Evolutionary conservation across 2,797 vertebrate species (phyloP).

Genomic region (Knipowitschia caucasica): DNA sequence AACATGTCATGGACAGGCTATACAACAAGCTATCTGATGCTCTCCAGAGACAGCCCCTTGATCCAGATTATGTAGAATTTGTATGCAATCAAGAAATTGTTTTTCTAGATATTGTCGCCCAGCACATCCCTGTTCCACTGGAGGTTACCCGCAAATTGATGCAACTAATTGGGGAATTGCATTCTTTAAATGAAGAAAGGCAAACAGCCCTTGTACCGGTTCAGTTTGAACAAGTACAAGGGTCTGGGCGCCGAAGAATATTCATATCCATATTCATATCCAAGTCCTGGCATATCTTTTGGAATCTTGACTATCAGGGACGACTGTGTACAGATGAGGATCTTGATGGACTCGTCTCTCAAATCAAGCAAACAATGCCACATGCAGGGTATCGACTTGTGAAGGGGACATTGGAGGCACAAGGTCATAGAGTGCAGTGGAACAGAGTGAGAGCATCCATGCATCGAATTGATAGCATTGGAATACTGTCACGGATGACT

Average conservation of each 20-base stretch:
- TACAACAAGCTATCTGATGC: neutral
- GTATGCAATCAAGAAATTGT: too few species aligned
- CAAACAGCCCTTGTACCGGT: neutral
- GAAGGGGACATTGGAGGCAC: slow-evolving; percentile 4
- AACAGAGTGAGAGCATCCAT: slow-evolving; percentile 17
- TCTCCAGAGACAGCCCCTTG: too few species aligned
- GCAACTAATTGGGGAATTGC: too few species aligned
- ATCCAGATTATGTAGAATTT: too few species aligned
- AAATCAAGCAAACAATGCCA: slow-evolving; percentile 12
- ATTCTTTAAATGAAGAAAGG: neutral
- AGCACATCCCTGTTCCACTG: too few species aligned
- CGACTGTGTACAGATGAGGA: neutral
- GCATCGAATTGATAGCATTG: slow-evolving; percentile 19
- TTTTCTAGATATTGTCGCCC: too few species aligned
- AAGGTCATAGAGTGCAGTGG: slow-evolving; percentile 27
- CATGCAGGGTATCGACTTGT: slow-evolving; percentile 17
- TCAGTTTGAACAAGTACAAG: neutral
- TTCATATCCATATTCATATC: neutral
- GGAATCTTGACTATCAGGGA: neutral
- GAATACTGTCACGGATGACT: slow-evolving; percentile 12
- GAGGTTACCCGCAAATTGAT: too few species aligned
- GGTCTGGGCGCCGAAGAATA: neutral
- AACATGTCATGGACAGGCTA: neutral
- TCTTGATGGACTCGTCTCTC: neutral
- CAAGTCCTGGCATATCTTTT: neutral